A percentile compares a stretch with the other conserved stretches of the same genome.
phyloP scores from a whole-genome alignment of 2,113 vertebrate genomes.

The Mesembrinibis cayennensis region DNA sequence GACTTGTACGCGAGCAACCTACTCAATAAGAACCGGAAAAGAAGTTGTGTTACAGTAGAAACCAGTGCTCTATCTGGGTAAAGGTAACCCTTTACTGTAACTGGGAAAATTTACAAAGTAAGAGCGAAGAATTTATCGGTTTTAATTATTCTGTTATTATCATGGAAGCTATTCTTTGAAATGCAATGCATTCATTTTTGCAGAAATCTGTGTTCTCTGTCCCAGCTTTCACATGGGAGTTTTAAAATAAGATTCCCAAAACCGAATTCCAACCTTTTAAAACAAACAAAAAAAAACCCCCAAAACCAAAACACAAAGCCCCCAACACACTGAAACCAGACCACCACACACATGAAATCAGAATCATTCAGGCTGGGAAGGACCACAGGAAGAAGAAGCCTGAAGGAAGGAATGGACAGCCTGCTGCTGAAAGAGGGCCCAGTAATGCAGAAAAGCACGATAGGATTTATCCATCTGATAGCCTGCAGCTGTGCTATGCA shows the following conservation, averaged over 20 bases:
- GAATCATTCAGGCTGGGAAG: not conserved
- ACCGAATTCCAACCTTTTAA: not conserved
- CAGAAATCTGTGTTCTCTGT: not conserved
- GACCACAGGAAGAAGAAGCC: not conserved
- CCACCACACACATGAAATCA: not conserved
- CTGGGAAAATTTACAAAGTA: not conserved
- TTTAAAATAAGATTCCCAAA: not conserved
- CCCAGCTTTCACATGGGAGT: not conserved
- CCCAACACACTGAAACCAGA: not conserved
- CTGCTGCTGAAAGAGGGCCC: not conserved
- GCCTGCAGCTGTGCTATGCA: not conserved
- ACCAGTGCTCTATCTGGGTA: not conserved
- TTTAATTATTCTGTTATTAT: not conserved
- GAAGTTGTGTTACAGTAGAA: not conserved
- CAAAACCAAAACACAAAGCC: not conserved
- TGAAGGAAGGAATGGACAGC: not conserved
- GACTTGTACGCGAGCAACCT: not conserved
- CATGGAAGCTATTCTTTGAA: not conserved
- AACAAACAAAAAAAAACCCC: not conserved
- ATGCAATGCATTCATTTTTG: not conserved
- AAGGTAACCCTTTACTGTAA: not conserved
- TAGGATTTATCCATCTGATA: not conserved
- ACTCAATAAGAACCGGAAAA: not conserved
- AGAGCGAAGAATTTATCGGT: not conserved
- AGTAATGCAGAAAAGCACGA: not conserved